Percentiles rank a stretch among this genome's conserved stretches.
These are phyloP conservation scores for Cherax quadricarinatus DNA, from an alignment of 1,140 invertebrate genomes.

Conservation along the genomic window DNA sequence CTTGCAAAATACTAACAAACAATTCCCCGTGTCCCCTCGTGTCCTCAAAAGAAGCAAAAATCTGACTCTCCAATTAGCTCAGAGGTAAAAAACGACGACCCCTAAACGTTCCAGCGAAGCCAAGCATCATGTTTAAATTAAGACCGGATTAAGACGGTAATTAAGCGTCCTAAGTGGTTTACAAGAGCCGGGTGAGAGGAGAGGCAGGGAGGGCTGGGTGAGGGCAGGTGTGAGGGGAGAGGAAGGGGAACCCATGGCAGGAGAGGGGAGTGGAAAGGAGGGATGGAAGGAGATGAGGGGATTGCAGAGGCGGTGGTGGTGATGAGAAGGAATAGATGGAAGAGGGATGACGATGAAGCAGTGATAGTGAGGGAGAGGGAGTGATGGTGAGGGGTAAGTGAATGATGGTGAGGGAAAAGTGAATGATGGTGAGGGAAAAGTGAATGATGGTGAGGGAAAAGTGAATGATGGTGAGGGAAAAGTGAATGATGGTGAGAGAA, in stretches of 20 bases:
- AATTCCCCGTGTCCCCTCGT: constrained; percentile 41
- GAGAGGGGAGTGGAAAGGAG: neutral
- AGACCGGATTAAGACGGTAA: constrained; percentile 54
- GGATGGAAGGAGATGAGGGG: neutral
- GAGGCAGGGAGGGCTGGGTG: neutral
- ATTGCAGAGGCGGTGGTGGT: neutral
- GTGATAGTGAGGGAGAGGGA: neutral
- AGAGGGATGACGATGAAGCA: neutral
- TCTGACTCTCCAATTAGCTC: constrained; percentile 52
- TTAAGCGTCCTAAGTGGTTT: constrained; percentile 60
- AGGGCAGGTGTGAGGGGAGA: neutral
- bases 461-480: too few species aligned
- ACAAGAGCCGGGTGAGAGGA: constrained; percentile 28
- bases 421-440: neutral
- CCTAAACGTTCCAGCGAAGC: constrained; percentile 50
- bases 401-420: neutral
- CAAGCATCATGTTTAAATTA: constrained; percentile 60
- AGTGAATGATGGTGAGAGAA: too few species aligned
- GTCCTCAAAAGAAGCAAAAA: constrained; percentile 46
- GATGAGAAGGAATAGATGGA: neutral
- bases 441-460: neutral
- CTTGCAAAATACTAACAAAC: constrained; percentile 42
- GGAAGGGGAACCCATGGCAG: neutral
- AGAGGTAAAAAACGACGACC: neutral
- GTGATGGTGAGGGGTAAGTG: neutral